Percentiles rank a stretch among this genome's conserved stretches.
phyloP scores from a whole-genome alignment of 1,140 invertebrate species.

The Hylyphantes graminicola region DNA sequence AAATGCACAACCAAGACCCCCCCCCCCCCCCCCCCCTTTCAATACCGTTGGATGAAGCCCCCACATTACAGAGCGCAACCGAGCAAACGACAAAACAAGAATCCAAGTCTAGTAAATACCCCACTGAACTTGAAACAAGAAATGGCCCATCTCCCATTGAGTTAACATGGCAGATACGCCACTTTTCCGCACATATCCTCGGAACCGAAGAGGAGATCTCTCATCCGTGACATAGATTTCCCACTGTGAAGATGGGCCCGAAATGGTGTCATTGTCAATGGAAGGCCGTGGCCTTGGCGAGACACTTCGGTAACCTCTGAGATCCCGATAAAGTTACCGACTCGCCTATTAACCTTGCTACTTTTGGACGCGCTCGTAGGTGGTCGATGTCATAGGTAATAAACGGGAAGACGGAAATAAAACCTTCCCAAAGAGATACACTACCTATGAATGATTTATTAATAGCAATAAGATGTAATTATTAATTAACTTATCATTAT shows the following conservation, averaged over 20 bases:
- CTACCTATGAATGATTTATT: no score
- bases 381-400: slow-evolving; percentile 2
- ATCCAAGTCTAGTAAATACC: no score
- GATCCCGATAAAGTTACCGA: not conserved
- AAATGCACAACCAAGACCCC: no score
- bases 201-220: not conserved
- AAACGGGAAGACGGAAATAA: not conserved
- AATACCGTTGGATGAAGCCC: no score
- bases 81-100: no score
- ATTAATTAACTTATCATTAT: no score
- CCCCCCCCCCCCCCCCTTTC: no score
- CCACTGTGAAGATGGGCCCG: slow-evolving; percentile 24
- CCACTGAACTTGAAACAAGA: no score
- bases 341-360: slow-evolving; percentile 19
- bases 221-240: slow-evolving; percentile 57
- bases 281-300: slow-evolving; percentile 50
- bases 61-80: no score
- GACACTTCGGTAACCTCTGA: slow-evolving; percentile 5
- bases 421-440: not conserved
- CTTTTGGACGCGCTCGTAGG: not conserved
- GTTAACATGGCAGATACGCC: no score
- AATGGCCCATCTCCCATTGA: no score
- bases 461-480: no score
- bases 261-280: slow-evolving; percentile 55
- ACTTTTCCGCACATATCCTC: not conserved